These are phyloP conservation scores for Platygyra sinensis DNA, from an alignment of 64 coral and sea anemone genomes.

Conservation along the genomic window DNA sequence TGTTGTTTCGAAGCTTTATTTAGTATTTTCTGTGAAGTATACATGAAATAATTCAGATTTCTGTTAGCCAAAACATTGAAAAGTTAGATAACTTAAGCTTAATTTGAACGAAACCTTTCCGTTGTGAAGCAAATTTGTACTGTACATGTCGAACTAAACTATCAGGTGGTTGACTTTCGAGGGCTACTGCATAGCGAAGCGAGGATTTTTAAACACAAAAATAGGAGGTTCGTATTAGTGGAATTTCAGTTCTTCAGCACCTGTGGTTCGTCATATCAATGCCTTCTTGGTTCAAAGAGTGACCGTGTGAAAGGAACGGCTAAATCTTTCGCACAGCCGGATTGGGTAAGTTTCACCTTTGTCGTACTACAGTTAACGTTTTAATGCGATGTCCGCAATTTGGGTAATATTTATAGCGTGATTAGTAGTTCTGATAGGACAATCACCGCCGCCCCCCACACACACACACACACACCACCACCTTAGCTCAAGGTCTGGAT, in stretches of 20 bases:
- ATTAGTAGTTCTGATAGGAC: too few relatives aligned
- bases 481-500: too few relatives aligned
- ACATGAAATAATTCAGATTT: too few relatives aligned
- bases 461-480: too few relatives aligned
- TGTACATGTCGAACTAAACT: not conserved
- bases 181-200: not conserved
- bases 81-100: not conserved
- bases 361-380: too few relatives aligned
- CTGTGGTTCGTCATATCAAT: constrained; percentile 20
- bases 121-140: not conserved
- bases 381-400: too few relatives aligned
- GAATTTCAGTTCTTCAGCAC: too few relatives aligned
- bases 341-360: not conserved
- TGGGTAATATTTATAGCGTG: too few relatives aligned
- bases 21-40: too few relatives aligned
- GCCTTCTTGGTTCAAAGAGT: not conserved
- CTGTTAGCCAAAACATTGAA: not conserved
- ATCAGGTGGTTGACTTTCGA: not conserved
- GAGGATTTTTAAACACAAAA: not conserved
- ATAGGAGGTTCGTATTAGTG: constrained; percentile 1
- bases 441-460: too few relatives aligned
- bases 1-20: not conserved
- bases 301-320: not conserved
- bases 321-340: not conserved
- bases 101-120: not conserved